phyloP scores from a whole-genome alignment of 2,888 invertebrate species.

The Plutella xylostella region DNA sequence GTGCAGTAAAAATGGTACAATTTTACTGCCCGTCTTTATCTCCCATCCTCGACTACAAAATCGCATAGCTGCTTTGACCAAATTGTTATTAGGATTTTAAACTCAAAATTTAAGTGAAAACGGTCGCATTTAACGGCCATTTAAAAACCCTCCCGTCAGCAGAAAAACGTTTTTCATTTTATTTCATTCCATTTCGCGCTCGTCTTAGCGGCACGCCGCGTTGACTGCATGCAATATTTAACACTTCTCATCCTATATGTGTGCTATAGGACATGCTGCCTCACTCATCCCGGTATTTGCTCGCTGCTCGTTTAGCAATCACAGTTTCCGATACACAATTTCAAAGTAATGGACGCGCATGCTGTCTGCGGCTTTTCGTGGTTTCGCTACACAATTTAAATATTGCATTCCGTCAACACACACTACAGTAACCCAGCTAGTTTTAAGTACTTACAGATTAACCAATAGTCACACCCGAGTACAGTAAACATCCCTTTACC shows the following conservation, averaged over 20 bases:
- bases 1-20: too few species aligned
- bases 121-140: too few species aligned
- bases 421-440: conserved; percentile 28
- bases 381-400: conserved; percentile 50
- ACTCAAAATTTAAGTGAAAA: too few species aligned
- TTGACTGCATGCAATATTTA: conserved; percentile 70
- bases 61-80: too few species aligned
- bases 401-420: conserved; percentile 67
- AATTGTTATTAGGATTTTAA: too few species aligned
- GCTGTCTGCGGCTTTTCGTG: background rate
- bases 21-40: too few species aligned
- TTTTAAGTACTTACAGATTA: too few species aligned
- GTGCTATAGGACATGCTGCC: conserved; percentile 47
- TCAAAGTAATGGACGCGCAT: conserved; percentile 2
- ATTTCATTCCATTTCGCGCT: conserved; percentile 50
- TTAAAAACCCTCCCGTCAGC: background rate
- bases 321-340: background rate
- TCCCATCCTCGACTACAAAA: too few species aligned
- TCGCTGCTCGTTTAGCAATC: background rate
- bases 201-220: conserved; percentile 59
- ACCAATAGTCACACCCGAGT: too few species aligned
- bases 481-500: too few species aligned
- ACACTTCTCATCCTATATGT: conserved; percentile 59
- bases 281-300: conserved; percentile 22
- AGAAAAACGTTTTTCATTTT: background rate